phyloP scores from a whole-genome alignment of 2,797 vertebrate species.

The Salmo trutta region DNA sequence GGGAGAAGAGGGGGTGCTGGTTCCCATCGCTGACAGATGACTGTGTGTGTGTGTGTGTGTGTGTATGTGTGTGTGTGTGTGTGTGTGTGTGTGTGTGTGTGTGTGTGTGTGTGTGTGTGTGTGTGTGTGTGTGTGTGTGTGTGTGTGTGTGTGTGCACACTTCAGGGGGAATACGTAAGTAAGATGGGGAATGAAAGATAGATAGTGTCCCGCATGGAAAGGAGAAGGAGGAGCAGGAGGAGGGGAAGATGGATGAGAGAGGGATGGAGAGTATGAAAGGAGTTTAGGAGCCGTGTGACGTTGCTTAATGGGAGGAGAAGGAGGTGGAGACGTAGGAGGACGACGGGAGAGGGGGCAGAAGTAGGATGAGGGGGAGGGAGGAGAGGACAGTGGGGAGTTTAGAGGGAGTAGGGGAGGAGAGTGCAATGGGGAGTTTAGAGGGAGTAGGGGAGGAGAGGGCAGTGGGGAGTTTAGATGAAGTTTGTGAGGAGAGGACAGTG shows the following conservation, averaged over 20 bases:
- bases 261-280: constrained; percentile 2
- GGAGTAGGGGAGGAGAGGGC: too few species aligned
- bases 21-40: constrained; percentile 38
- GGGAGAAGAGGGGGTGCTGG: constrained; percentile 22
- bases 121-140: constrained; percentile 38
- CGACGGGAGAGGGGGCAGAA: neutral
- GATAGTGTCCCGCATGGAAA: constrained; percentile 17
- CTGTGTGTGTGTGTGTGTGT: too few species aligned
- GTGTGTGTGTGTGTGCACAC: constrained; percentile 45
- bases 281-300: constrained; percentile 16
- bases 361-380: neutral
- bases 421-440: too few species aligned
- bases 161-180: constrained; percentile 50
- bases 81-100: constrained; percentile 12
- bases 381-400: too few species aligned
- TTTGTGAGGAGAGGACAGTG: too few species aligned
- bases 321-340: neutral
- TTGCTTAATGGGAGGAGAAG: constrained; percentile 3
- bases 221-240: constrained; percentile 12
- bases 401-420: too few species aligned
- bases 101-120: constrained; percentile 35
- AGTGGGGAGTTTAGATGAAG: too few species aligned
- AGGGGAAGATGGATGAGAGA: neutral
- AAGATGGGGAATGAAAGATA: constrained; percentile 39
- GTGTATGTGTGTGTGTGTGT: too few species aligned